Evolutionary conservation across 1,140 invertebrate genomes (phyloP).

Genomic region (Nasonia vitripennis): DNA sequence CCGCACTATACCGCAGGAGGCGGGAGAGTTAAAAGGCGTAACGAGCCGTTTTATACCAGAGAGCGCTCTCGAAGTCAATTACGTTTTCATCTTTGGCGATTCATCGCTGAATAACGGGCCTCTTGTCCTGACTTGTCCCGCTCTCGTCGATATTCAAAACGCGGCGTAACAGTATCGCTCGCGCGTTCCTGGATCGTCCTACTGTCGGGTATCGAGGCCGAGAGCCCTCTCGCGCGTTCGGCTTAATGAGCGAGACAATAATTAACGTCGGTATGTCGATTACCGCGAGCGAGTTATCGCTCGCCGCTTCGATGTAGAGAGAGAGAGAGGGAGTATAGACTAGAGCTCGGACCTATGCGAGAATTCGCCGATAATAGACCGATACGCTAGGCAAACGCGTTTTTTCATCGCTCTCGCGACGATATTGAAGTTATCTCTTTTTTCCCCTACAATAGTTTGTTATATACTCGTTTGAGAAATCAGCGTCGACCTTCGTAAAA

Average conservation of each 20-base stretch:
- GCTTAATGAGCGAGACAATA: slow-evolving; percentile 66
- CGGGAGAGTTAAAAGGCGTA: neutral
- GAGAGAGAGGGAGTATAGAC: slow-evolving; percentile 30
- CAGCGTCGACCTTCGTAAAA: too few species aligned
- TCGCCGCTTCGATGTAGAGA: slow-evolving; percentile 47
- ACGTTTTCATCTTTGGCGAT: slow-evolving; percentile 39
- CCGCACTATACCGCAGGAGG: too few species aligned
- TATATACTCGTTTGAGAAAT: too few species aligned
- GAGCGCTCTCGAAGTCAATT: slow-evolving; percentile 28
- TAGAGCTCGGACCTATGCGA: slow-evolving; percentile 61
- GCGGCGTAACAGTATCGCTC: slow-evolving; percentile 29
- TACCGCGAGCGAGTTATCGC: slow-evolving; percentile 39
- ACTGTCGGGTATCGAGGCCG: neutral
- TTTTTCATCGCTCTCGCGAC: too few species aligned
- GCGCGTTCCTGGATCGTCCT: neutral
- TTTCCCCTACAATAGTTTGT: too few species aligned
- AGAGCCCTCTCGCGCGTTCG: neutral
- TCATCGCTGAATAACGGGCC: slow-evolving; percentile 38
- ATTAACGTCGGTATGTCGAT: slow-evolving; percentile 66
- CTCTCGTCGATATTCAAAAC: slow-evolving; percentile 49
- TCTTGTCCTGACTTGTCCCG: neutral
- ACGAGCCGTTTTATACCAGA: slow-evolving; percentile 4
- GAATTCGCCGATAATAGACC: neutral
- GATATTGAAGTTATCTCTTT: too few species aligned
- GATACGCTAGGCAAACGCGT: neutral